phyloP scores from a whole-genome alignment of 2,113 vertebrate species.

The Maccullochella peelii region DNA sequence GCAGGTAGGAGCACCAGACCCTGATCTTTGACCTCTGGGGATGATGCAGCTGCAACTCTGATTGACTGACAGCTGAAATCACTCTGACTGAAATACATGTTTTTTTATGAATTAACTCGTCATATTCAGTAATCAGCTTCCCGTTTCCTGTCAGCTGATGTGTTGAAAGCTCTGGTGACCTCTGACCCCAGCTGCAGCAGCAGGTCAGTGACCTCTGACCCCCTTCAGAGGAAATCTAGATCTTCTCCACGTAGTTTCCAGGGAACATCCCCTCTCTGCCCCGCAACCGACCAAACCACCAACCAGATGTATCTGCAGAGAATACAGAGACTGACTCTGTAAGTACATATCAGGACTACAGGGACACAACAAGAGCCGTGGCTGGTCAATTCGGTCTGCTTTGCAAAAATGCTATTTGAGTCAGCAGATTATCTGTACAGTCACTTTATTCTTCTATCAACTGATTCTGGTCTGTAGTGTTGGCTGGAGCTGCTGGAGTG shows the following conservation, averaged over 20 bases:
- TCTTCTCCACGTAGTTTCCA: slow-evolving; percentile 89
- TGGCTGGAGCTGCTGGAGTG: too few species aligned
- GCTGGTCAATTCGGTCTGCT: neutral
- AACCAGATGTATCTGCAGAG: slow-evolving; percentile 84
- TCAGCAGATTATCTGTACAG: too few species aligned
- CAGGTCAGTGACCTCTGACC: slow-evolving; percentile 16
- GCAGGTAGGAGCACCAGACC: neutral
- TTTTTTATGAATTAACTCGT: neutral
- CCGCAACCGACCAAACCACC: slow-evolving; percentile 87
- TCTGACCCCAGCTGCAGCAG: slow-evolving; percentile 16
- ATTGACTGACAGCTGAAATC: neutral
- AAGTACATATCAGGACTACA: neutral
- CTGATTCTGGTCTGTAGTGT: too few species aligned
- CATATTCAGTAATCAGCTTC: slow-evolving; percentile 4
- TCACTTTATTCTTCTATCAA: too few species aligned
- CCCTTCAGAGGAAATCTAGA: slow-evolving; percentile 62
- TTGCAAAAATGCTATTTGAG: neutral
- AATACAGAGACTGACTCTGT: slow-evolving; percentile 11
- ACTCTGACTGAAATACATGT: slow-evolving; percentile 4
- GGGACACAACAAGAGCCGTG: neutral
- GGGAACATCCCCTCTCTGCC: slow-evolving; percentile 89
- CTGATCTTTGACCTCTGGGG: slow-evolving; percentile 30
- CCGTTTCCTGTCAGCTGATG: slow-evolving; percentile 16
- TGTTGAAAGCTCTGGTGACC: slow-evolving; percentile 20
- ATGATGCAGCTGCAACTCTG: neutral